phyloP scores from a whole-genome alignment of 2,888 invertebrate species.

The Adineta ricciae region DNA sequence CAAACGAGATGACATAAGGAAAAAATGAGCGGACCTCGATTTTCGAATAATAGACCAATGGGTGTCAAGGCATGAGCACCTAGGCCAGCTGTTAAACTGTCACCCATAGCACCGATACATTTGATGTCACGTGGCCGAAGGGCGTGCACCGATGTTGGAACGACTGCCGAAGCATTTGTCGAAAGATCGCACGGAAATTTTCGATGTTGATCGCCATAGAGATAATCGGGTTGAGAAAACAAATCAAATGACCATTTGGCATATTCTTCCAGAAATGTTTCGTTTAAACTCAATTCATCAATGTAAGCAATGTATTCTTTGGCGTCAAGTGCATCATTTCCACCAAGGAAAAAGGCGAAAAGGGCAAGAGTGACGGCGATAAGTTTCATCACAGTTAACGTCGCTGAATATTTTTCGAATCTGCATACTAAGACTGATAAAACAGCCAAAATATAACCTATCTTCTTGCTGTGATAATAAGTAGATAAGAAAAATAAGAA shows the following conservation, averaged over 20 bases:
- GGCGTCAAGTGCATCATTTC: neutral
- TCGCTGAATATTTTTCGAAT: neutral
- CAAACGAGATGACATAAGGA: neutral
- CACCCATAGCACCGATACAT: constrained; percentile 41
- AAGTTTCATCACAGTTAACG: neutral
- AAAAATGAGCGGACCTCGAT: constrained; percentile 36
- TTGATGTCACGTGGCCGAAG: constrained; percentile 40
- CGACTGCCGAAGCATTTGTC: no score
- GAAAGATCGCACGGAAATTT: neutral
- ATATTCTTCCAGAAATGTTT: constrained; percentile 16
- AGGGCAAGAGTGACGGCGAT: neutral
- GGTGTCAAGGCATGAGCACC: constrained; percentile 40
- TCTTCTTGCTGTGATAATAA: neutral
- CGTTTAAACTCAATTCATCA: neutral
- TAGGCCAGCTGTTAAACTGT: constrained; percentile 42
- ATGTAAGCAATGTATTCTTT: neutral
- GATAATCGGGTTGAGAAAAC: constrained; percentile 10
- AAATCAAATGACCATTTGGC: neutral
- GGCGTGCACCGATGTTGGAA: constrained; percentile 38
- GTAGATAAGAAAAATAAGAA: neutral
- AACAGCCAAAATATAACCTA: neutral
- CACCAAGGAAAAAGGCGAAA: neutral
- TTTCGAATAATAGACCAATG: constrained; percentile 39
- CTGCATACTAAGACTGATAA: neutral
- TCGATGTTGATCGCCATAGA: neutral